A percentile compares a stretch with the other conserved stretches of the same genome.
Evolutionary conservation across 2,113 vertebrate genomes (phyloP).

Genomic region (Callipepla squamata): DNA sequence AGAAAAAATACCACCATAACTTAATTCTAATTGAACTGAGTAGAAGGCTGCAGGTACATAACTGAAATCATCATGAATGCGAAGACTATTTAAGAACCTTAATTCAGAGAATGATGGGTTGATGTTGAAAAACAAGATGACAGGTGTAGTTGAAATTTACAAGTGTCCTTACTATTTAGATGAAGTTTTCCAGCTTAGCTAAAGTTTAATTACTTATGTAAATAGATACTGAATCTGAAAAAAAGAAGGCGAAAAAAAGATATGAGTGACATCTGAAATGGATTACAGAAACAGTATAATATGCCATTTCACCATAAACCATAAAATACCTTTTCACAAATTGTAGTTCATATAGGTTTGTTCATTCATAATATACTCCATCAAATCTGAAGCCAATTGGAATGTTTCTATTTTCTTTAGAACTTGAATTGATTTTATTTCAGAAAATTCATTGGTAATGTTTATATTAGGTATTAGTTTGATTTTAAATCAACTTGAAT

Average conservation of each 20-base stretch:
- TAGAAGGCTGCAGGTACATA: background rate
- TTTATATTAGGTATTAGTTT: background rate
- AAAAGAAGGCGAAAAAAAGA: background rate
- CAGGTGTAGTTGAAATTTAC: background rate
- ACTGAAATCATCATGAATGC: background rate
- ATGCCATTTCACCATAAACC: background rate
- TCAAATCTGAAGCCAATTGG: background rate
- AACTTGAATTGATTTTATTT: background rate
- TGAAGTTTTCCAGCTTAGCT: background rate
- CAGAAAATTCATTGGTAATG: rapidly evolving
- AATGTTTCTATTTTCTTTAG: background rate
- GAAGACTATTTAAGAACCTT: background rate
- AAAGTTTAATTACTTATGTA: background rate
- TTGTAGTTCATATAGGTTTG: background rate
- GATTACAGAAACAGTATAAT: background rate
- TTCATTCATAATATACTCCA: background rate
- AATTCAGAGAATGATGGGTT: background rate
- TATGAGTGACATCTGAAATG: background rate
- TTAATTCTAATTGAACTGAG: background rate
- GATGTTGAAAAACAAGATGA: background rate
- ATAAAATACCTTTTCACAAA: too few species aligned
- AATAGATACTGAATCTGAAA: too few species aligned
- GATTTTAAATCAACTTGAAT: background rate
- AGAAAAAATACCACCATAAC: background rate
- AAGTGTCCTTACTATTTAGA: background rate